Evolutionary conservation across 1,140 invertebrate genomes (phyloP), one percentile per base, ranked within the genome.

Genomic region (Tetraneura akinire): DNA sequence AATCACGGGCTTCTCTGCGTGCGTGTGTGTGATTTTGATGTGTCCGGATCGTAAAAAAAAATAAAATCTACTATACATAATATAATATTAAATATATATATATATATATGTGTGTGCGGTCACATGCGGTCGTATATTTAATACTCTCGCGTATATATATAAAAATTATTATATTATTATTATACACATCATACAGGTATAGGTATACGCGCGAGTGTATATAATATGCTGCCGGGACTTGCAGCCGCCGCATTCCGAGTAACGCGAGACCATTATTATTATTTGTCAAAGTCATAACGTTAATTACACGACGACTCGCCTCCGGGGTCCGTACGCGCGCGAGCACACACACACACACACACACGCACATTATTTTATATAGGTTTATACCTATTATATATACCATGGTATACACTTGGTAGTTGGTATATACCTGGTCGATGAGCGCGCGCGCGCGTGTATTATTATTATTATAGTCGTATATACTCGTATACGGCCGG

Each of bases 221-320:
- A 11, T 74, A 37, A 55, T 32, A 74, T 55, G 53, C 29, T 55
- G 73, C 73, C 73, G 73, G 73, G 73, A 78, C 74, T 55, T 21
- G 74, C 37, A 55, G 74, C 74, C 53, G 74, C 42, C 74, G 74
- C 74, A 78, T 78, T 78, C 74, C 74, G 74, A 78, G 74, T 78
- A 78, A 78, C 74, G 74, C 74, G 74, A 78, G 74, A 78, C 74
- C 74, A 78, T 78, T 78, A 78, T 76, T 76, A 76, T 78, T 78
- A 78, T 78, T 78, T 78, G 74, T 78, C 74, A 78, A 78, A 78
- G 74, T 78, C 74, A 78, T 78, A 78, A 78, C 74, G 74, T 78
- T 78, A 78, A 78, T 78, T 78, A 78, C 74, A 78, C 74, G 71
- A 57, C 71, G 74, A 60, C 55, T 78, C 74, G 74, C 74, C 74